A percentile compares a stretch with the other conserved stretches of the same genome.
Conservation (phyloP, 2,113 vertebrate genomes). For the Prunella fulvescens region DNA sequence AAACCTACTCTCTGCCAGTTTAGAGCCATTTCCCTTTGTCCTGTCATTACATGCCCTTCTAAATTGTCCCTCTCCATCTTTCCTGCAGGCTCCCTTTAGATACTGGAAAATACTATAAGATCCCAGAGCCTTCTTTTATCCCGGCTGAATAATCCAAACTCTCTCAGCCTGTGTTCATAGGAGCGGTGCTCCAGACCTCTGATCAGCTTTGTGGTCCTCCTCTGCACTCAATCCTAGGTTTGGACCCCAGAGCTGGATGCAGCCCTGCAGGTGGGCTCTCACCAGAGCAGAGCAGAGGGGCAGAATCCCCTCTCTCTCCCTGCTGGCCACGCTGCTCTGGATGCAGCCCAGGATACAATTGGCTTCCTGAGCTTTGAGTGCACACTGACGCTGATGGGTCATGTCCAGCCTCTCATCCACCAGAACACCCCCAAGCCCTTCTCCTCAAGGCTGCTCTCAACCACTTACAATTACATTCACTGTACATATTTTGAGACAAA, state of each 20-base stretch:
- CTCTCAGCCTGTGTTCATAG: neutral
- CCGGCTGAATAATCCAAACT: neutral
- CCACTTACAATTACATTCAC: neutral
- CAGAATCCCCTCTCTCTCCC: accelerated
- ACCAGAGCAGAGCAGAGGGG: neutral
- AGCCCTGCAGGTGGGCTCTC: neutral
- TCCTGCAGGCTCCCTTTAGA: neutral
- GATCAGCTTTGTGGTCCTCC: neutral
- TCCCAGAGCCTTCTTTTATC: neutral
- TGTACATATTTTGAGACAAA: neutral
- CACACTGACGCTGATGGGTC: too few relatives aligned
- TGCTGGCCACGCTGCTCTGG: accelerated
- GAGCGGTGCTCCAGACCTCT: neutral
- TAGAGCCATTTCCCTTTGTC: neutral
- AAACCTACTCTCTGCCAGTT: neutral
- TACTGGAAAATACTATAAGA: neutral
- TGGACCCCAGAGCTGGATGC: neutral
- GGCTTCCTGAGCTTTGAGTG: too few relatives aligned
- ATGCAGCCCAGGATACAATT: accelerated
- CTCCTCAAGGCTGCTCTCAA: neutral
- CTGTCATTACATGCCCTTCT: neutral
- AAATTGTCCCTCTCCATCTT: neutral
- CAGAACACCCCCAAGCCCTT: neutral
- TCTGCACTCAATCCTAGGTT: neutral
- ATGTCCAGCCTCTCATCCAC: neutral